Conservation (phyloP, 2,113 vertebrate genomes). For the Opisthocomus hoazin region DNA sequence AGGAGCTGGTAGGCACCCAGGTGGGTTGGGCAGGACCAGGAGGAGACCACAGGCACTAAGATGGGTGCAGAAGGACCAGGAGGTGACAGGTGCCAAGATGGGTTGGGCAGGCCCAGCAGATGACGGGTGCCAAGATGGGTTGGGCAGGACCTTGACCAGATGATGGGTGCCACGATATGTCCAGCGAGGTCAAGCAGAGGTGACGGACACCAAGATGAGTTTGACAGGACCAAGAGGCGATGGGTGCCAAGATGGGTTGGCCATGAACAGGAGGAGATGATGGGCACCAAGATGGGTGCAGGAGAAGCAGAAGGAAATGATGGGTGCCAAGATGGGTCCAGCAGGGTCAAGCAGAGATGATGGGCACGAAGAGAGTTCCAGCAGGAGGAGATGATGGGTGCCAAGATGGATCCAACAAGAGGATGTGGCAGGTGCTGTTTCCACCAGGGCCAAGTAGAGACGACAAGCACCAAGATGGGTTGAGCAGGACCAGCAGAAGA, state of each 20-base stretch:
- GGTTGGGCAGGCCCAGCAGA: too few species aligned
- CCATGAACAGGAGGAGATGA: not conserved
- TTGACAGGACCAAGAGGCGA: rapidly evolving
- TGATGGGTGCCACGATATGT: not conserved
- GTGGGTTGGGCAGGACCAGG: too few species aligned
- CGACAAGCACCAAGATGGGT: not conserved
- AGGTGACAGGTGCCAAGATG: too few species aligned
- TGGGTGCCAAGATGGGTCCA: not conserved
- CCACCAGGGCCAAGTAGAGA: too few species aligned
- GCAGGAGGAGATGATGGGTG: too few species aligned
- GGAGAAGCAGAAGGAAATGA: not conserved
- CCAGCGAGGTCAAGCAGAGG: too few species aligned
- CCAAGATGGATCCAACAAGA: too few species aligned
- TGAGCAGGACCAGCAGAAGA: not conserved
- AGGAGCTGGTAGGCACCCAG: too few species aligned
- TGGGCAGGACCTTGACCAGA: not conserved
- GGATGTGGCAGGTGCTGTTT: not conserved
- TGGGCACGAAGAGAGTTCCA: not conserved
- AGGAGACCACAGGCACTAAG: too few species aligned
- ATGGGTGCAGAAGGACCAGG: too few species aligned
- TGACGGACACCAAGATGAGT: not conserved
- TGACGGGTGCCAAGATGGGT: too few species aligned
- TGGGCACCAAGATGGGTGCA: not conserved
- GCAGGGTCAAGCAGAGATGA: too few species aligned
- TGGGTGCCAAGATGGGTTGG: not conserved